These are phyloP conservation scores for Leptocoma aspasia DNA, from an alignment of 2,113 vertebrate genomes.

Conservation along the genomic window DNA sequence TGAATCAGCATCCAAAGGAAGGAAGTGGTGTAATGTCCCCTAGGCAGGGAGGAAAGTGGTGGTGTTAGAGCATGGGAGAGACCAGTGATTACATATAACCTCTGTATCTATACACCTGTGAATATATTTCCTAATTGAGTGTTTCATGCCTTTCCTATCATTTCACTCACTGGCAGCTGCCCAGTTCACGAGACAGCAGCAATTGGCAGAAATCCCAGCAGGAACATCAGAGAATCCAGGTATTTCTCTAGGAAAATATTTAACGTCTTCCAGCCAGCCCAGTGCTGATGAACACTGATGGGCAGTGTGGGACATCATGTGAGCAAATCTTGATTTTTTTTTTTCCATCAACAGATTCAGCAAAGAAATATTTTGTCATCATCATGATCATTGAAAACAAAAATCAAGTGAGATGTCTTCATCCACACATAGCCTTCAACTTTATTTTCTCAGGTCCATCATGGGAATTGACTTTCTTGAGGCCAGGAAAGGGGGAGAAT, in stretches of 20 bases:
- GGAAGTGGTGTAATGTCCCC: background rate
- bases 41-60: background rate
- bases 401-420: background rate
- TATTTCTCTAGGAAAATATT: background rate
- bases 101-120: background rate
- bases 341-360: background rate
- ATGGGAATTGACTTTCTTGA: background rate
- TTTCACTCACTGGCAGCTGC: background rate
- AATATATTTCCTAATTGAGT: background rate
- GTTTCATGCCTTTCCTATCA: background rate
- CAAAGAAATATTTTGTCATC: background rate
- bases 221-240: background rate
- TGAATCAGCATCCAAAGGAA: background rate
- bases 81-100: background rate
- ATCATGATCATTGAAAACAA: background rate
- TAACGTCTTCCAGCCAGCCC: background rate
- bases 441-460: background rate
- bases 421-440: background rate
- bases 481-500: background rate
- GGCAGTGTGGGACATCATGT: background rate
- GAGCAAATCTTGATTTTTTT: background rate
- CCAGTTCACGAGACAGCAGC: background rate
- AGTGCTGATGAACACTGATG: background rate
- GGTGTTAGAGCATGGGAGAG: background rate
- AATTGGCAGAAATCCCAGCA: background rate